Conservation (phyloP, 2,797 vertebrate species). For the Urophycis tenuis region DNA sequence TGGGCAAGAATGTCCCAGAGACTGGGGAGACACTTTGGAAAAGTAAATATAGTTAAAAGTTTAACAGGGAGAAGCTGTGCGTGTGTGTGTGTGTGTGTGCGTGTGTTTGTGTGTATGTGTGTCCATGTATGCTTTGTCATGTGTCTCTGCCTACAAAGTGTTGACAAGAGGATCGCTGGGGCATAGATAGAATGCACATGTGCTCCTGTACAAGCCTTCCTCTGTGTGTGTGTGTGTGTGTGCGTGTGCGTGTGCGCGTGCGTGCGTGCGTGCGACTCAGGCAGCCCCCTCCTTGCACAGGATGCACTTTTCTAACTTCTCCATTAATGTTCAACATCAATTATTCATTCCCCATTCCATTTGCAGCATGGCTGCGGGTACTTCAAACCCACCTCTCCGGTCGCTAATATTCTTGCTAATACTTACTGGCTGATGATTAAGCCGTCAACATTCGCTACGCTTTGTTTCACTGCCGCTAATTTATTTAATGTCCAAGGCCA, state of each 20-base stretch:
- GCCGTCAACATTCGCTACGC: not conserved
- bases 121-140: constrained; percentile 2
- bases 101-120: constrained; percentile 22
- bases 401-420: not conserved
- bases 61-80: constrained; percentile 40
- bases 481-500: constrained; percentile 32
- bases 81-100: constrained; percentile 9
- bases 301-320: not conserved
- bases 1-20: not conserved
- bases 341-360: not conserved
- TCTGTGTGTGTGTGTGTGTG: too few species aligned
- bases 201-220: constrained; percentile 12
- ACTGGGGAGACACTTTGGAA: constrained; percentile 42
- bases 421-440: not conserved
- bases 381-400: not conserved
- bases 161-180: constrained; percentile 40
- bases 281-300: not conserved
- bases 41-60: constrained; percentile 54
- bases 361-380: not conserved
- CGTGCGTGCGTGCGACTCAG: too few species aligned
- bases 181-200: constrained; percentile 22
- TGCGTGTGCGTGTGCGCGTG: too few species aligned
- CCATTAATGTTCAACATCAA: not conserved
- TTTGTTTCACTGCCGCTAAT: constrained; percentile 24
- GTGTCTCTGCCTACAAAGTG: constrained; percentile 22